These are phyloP conservation scores for Caenorhabditis tropicalis DNA, from an alignment of 1,140 invertebrate species.

Conservation along the genomic window DNA sequence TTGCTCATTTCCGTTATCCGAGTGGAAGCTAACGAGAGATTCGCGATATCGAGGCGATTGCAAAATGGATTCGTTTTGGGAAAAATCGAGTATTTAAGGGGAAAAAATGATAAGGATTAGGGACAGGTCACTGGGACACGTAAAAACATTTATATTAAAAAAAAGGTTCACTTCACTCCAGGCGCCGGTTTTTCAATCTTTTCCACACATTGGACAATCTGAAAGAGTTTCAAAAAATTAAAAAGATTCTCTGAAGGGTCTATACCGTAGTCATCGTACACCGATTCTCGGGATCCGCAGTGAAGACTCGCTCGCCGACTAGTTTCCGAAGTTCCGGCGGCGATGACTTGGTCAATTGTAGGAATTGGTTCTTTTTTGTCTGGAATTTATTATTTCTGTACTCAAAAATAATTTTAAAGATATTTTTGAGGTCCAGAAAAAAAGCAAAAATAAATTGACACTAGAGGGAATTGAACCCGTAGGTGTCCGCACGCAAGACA, in stretches of 20 bases:
- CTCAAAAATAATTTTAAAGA: too few relatives aligned
- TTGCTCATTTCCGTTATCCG: conserved; percentile 8
- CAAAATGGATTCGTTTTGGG: neutral
- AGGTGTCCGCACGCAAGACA: too few relatives aligned
- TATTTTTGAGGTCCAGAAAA: too few relatives aligned
- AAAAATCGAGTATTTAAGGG: neutral
- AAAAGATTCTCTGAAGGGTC: neutral
- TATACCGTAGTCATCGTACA: neutral
- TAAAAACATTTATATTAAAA: too few relatives aligned
- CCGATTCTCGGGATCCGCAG: neutral
- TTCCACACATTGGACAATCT: conserved; percentile 6
- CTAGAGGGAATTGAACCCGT: too few relatives aligned
- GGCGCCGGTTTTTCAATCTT: neutral
- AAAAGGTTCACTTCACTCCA: neutral
- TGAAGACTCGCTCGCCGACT: neutral
- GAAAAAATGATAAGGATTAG: too few relatives aligned
- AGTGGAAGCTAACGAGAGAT: neutral
- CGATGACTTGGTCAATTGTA: neutral
- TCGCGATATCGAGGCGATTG: neutral
- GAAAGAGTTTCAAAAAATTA: neutral
- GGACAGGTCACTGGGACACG: too few relatives aligned
- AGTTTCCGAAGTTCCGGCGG: conserved; percentile 3
- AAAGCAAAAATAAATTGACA: too few relatives aligned
- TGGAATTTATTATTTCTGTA: neutral
- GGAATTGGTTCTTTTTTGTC: conserved; percentile 19